phyloP scores from a whole-genome alignment of 2,888 invertebrate species.

The Hemistola chrysoprasaria region DNA sequence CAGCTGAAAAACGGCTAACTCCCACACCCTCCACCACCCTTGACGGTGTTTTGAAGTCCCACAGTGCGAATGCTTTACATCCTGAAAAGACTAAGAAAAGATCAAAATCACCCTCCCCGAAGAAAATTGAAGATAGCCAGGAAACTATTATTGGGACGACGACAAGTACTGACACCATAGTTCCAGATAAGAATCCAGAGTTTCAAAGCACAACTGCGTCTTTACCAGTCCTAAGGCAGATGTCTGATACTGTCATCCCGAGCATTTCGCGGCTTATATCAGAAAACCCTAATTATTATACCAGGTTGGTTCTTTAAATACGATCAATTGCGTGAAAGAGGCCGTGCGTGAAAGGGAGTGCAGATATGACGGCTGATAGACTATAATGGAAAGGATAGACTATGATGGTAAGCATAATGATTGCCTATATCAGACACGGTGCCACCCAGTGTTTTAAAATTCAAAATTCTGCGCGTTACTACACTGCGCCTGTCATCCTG shows the following conservation, averaged over 20 bases:
- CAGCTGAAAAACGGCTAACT: conserved; percentile 52
- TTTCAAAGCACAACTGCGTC: conserved; percentile 31
- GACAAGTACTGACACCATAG: conserved; percentile 63
- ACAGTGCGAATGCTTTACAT: conserved; percentile 70
- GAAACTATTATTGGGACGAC: conserved; percentile 57
- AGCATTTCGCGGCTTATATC: conserved; percentile 54
- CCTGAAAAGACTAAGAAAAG: conserved; percentile 44
- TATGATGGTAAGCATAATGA: no score
- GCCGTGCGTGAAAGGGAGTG: no score
- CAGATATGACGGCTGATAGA: no score
- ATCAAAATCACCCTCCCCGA: conserved; percentile 25
- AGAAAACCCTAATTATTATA: conserved; percentile 51
- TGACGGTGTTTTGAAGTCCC: conserved; percentile 71
- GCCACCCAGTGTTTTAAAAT: no score
- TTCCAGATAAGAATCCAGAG: conserved; percentile 51
- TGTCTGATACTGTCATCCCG: conserved; percentile 58
- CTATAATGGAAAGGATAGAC: no score
- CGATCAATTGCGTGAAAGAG: no score
- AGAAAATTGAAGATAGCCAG: conserved; percentile 53
- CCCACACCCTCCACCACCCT: conserved; percentile 42
- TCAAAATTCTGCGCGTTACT: no score
- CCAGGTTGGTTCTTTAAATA: conserved; percentile 50
- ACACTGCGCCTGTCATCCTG: no score
- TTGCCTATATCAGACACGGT: no score
- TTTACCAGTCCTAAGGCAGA: conserved; percentile 52